A percentile compares a stretch with the other conserved stretches of the same genome.
Conservation (phyloP, 2,797 vertebrate genomes). For the Hydrolagus colliei region DNA sequence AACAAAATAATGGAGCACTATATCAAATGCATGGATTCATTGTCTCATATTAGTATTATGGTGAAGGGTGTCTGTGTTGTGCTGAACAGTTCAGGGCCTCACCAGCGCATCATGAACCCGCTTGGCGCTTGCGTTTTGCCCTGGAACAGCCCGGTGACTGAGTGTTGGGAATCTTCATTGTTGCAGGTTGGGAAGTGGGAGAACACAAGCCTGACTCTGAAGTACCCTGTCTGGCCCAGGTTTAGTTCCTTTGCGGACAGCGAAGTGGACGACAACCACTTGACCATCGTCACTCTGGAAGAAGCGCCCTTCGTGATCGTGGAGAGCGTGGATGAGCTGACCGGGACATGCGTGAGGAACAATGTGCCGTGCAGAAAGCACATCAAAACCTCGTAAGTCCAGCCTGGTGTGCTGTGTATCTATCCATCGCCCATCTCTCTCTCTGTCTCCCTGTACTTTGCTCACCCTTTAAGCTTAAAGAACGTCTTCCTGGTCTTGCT, state of each 20-base stretch:
- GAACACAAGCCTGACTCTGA: constrained; percentile 80
- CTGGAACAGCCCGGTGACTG: background rate
- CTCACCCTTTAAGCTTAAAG: too few species aligned
- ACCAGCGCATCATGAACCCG: too few species aligned
- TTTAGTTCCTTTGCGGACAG: constrained; percentile 86
- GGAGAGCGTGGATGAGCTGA: constrained; percentile 90
- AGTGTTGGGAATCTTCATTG: constrained; percentile 17
- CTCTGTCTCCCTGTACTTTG: too few species aligned
- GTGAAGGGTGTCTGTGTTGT: too few species aligned
- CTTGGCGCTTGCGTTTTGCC: too few species aligned
- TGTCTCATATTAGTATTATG: too few species aligned
- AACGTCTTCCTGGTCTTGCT: too few species aligned
- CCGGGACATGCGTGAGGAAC: constrained; percentile 90
- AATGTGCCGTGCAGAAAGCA: constrained; percentile 92
- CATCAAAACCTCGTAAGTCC: constrained; percentile 80
- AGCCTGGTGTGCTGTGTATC: background rate
- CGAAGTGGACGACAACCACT: constrained; percentile 86
- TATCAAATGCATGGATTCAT: too few species aligned
- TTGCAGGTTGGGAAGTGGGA: constrained; percentile 90
- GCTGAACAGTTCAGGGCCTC: too few species aligned
- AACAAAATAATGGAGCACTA: too few species aligned
- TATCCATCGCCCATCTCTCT: background rate
- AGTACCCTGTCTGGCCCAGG: constrained; percentile 89
- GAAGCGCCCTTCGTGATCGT: constrained; percentile 95
- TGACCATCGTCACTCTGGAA: constrained; percentile 95